Evolutionary conservation across 2,888 invertebrate species (phyloP), one percentile per base, ranked within the genome.

Genomic region (Sipha maydis): DNA sequence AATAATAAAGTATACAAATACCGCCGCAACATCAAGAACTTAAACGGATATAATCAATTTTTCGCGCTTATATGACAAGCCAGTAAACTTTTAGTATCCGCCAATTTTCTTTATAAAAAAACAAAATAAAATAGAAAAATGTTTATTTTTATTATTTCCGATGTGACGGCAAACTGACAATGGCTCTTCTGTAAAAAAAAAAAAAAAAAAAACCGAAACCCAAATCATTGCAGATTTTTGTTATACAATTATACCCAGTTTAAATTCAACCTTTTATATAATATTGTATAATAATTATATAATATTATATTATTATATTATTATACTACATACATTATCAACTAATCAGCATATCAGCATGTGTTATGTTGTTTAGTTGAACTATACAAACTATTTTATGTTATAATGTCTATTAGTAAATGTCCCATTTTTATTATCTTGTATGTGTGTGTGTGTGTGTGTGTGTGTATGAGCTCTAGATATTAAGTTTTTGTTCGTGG

Each of bases 1-100:
- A 56, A 56, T 4, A 56, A 34, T 34, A 34, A 34, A 34, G 34
- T 34, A 56, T 19, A 56, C 56, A 56, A 56, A 56, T 14, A 56
- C 56, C 56, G 56, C 56, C 56, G 56, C n/a, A 21, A n/a, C 31
- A 31, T 21, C 48, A 19, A 71, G 3, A 69, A 71, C 69, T 31
- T 48, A 71, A 69, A 71, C 38, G 82, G 2, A 69, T 82, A 69
- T 48, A 82, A 82, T 82, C 82, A 82, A 82, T 71, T 82, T 82
- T 71, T 82, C 61, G 8, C 28, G 71, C 48, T 71, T 71, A 82
- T 82, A 82, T 25, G 48, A 71, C 69, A 28, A 38, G 21, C 38
- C 80, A 11, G 28, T 69, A 11, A 67, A 61, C 80, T 38, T 80
- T 80, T 69, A 21, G 69, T 31, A n/a, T 28, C 67, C 61, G 5